Evolutionary conservation across 2,888 invertebrate genomes (phyloP).

Genomic region (Oscheius sp.): DNA sequence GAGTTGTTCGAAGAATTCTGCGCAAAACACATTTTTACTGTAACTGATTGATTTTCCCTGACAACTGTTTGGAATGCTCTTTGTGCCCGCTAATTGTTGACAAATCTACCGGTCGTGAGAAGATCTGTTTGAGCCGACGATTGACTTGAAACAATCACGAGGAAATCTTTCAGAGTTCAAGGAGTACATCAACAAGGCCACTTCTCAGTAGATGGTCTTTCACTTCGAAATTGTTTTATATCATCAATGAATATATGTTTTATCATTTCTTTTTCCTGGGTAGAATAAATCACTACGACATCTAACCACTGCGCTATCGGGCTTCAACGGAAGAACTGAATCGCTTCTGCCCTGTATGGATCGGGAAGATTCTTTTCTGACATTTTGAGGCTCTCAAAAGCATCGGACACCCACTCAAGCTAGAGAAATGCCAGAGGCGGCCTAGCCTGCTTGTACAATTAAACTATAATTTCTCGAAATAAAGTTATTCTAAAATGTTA

Average conservation of each 20-base stretch:
- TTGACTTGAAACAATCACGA: background rate
- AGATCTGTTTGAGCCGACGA: background rate
- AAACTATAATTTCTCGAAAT: no score
- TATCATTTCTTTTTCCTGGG: background rate
- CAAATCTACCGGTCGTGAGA: conserved; percentile 20
- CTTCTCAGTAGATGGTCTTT: conserved; percentile 10
- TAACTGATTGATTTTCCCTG: background rate
- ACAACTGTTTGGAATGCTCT: conserved; percentile 5
- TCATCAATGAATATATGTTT: background rate
- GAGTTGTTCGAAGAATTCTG: background rate
- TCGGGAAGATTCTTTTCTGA: background rate
- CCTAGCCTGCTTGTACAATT: no score
- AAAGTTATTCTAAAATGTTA: no score
- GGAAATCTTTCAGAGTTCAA: conserved; percentile 56
- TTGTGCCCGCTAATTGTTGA: conserved; percentile 5
- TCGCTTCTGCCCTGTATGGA: background rate
- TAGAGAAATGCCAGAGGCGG: no score
- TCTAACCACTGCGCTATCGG: background rate
- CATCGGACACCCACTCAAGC: background rate
- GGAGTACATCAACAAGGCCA: conserved; percentile 62
- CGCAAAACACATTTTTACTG: background rate
- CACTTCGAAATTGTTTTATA: background rate
- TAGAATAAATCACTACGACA: background rate
- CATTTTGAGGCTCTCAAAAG: background rate
- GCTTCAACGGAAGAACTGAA: background rate